A percentile compares a stretch with the other conserved stretches of the same genome.
Evolutionary conservation across 2,113 vertebrate species (phyloP).

Genomic region (Hydrochoerus hydrochaeris): DNA sequence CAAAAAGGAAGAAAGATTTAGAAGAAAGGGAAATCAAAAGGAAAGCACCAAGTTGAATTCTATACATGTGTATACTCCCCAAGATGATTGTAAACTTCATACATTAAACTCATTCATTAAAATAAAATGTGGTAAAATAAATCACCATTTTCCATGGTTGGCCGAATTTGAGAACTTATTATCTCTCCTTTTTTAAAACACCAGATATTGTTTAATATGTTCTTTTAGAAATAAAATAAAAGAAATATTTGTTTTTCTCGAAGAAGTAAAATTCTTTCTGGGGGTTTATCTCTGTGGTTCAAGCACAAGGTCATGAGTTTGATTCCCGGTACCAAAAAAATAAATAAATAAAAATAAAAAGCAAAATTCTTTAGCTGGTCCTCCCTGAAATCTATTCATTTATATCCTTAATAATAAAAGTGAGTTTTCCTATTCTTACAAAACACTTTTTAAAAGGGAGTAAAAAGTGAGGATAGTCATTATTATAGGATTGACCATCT

Average conservation of each 20-base stretch:
- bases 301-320: too few species aligned
- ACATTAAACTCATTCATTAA: not conserved
- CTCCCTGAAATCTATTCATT: conserved; percentile 45
- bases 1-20: not conserved
- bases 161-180: not conserved
- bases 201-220: not conserved
- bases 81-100: not conserved
- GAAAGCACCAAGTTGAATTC: not conserved
- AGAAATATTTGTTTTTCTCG: not conserved
- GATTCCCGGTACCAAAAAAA: too few species aligned
- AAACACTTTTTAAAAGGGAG: conserved; percentile 56
- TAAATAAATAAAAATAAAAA: not conserved
- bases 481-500: conserved; percentile 66
- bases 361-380: conserved; percentile 39
- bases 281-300: too few species aligned
- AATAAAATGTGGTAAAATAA: not conserved
- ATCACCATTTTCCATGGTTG: not conserved
- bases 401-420: not conserved
- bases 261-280: conserved; percentile 30
- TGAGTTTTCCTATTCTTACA: conserved; percentile 56
- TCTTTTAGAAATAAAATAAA: conserved; percentile 31
- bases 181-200: conserved; percentile 34
- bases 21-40: not conserved
- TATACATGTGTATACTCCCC: not conserved
- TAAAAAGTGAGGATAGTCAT: conserved; percentile 39